Percentiles rank a stretch among this genome's conserved stretches.
phyloP scores from a whole-genome alignment of 1,140 invertebrate species.

The Drosophila subpulchrella region DNA sequence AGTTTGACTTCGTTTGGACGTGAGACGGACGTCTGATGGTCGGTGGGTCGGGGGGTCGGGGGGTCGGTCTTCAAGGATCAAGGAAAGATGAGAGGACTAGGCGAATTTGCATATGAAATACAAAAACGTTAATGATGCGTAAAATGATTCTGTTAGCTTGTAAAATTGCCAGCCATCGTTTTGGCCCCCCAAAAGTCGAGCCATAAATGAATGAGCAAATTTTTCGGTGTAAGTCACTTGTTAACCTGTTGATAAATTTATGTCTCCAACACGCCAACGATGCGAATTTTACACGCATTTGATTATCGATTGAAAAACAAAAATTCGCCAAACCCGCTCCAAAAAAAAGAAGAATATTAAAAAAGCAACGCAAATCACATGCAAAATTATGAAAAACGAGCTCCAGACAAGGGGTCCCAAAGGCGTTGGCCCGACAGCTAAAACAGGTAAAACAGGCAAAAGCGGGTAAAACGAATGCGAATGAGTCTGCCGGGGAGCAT shows the following conservation, averaged over 20 bases:
- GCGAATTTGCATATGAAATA: constrained; percentile 79
- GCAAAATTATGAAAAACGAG: constrained; percentile 81
- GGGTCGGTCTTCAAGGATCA: constrained; percentile 18
- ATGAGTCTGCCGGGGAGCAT: constrained; percentile 74
- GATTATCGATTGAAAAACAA: constrained; percentile 59
- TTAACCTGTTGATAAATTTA: constrained; percentile 82
- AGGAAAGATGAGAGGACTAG: constrained; percentile 17
- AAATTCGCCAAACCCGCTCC: not conserved
- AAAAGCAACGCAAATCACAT: constrained; percentile 68
- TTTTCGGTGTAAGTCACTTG: constrained; percentile 58
- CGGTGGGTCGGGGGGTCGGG: not conserved
- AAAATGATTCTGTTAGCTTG: constrained; percentile 82
- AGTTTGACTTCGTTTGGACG: constrained; percentile 75
- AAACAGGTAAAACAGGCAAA: constrained; percentile 32
- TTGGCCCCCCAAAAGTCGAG: constrained; percentile 47
- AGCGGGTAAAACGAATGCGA: constrained; percentile 43
- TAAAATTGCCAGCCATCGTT: constrained; percentile 69
- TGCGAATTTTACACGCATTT: constrained; percentile 53
- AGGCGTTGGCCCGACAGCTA: constrained; percentile 56
- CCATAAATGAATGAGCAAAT: constrained; percentile 72
- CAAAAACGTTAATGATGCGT: constrained; percentile 82
- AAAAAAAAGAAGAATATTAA: constrained; percentile 21
- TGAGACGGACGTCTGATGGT: constrained; percentile 64
- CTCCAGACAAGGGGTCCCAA: constrained; percentile 49
- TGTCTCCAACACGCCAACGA: constrained; percentile 40